A percentile compares a stretch with the other conserved stretches of the same genome.
These are phyloP conservation scores for Rhinoderma darwinii DNA, from an alignment of 2,113 vertebrate genomes.

Conservation along the genomic window DNA sequence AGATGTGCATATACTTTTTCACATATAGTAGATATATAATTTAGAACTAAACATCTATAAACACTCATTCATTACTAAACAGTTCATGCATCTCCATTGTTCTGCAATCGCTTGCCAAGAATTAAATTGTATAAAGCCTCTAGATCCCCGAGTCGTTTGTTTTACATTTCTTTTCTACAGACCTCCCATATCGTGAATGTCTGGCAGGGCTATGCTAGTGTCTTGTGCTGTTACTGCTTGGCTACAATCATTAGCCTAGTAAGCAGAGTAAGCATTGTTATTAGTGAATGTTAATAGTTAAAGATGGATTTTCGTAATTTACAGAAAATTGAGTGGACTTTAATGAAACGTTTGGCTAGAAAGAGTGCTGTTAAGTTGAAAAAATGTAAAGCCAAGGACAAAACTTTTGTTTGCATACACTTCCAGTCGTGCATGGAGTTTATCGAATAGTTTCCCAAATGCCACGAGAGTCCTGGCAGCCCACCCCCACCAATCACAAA, in stretches of 20 bases:
- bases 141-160: conserved; percentile 10
- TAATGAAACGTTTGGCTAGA: too few species aligned
- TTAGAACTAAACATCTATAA: not conserved
- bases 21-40: not conserved
- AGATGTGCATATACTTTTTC: not conserved
- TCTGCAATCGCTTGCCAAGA: conserved; percentile 14
- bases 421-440: too few species aligned
- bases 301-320: not conserved
- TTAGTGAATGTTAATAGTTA: not conserved
- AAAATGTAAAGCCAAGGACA: not conserved
- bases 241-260: not conserved
- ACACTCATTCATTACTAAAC: not conserved
- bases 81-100: not conserved
- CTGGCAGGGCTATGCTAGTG: conserved; percentile 4
- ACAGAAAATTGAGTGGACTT: not conserved
- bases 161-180: not conserved
- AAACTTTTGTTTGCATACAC: too few species aligned
- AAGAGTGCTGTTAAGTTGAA: too few species aligned
- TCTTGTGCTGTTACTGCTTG: not conserved
- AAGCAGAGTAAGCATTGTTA: not conserved
- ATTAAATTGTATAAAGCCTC: conserved; percentile 18
- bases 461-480: too few species aligned
- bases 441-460: too few species aligned
- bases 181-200: conserved; percentile 10
- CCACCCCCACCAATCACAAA: too few species aligned